Conservation (phyloP, 2,888 invertebrate species). For the Plagodis dolabraria region DNA sequence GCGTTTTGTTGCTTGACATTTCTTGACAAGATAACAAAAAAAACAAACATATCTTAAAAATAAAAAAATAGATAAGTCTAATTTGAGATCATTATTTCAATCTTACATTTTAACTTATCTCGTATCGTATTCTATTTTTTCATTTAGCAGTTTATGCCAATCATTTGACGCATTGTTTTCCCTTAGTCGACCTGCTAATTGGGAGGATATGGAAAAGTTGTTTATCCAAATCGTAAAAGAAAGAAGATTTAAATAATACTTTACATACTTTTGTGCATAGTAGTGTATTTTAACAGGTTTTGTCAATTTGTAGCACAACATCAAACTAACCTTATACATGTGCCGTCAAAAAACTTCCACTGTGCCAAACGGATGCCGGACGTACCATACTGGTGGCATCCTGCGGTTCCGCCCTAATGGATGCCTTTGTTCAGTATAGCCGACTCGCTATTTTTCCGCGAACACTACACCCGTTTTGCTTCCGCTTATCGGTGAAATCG, state of each 20-base stretch:
- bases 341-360: conserved; percentile 20
- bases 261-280: no score
- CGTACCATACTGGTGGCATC: conserved; percentile 19
- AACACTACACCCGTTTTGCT: conserved; percentile 31
- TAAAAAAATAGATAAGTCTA: no score
- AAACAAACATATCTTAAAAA: no score
- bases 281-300: no score
- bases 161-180: no score
- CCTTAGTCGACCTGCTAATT: no score
- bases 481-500: conserved; percentile 35
- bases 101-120: not conserved
- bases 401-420: conserved; percentile 23
- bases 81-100: not conserved
- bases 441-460: conserved; percentile 21
- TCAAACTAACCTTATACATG: conserved; percentile 22
- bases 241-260: no score
- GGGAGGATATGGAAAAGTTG: no score
- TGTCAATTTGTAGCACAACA: conserved; percentile 8
- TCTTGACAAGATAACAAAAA: no score
- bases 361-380: conserved; percentile 24
- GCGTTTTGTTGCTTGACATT: no score
- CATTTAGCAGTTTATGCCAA: no score
- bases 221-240: no score
- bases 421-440: conserved; percentile 22
- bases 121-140: not conserved